Conservation (phyloP, 1,140 invertebrate genomes). For the Drosophila nebulosa region DNA sequence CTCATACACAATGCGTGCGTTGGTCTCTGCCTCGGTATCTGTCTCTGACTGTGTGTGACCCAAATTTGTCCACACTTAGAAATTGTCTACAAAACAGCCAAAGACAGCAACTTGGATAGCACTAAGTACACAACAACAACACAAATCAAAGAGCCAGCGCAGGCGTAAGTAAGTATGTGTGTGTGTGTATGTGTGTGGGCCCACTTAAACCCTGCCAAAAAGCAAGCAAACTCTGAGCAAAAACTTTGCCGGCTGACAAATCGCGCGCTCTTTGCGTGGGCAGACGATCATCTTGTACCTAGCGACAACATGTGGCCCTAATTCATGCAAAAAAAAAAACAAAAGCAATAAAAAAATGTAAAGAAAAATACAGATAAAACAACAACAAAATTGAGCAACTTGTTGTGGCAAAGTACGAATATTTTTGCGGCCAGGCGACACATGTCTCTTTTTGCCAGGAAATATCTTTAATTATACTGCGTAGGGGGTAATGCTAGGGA, state of each 20-base stretch:
- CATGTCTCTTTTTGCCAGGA: not conserved
- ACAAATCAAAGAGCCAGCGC: constrained; percentile 52
- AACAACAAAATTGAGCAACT: constrained; percentile 21
- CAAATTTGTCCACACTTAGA: constrained; percentile 76
- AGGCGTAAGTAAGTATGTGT: constrained; percentile 29
- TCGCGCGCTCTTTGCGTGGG: constrained; percentile 48
- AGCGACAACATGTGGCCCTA: constrained; percentile 51
- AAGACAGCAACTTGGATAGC: constrained; percentile 62
- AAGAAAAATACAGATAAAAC: not conserved
- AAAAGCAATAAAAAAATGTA: not conserved
- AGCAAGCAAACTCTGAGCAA: constrained; percentile 61
- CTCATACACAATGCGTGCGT: not conserved
- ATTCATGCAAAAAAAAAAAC: constrained; percentile 38
- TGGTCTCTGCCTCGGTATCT: not conserved
- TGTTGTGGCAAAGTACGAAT: constrained; percentile 13
- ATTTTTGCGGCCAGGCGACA: constrained; percentile 22
- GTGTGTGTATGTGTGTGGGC: constrained; percentile 43
- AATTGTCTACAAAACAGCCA: constrained; percentile 68
- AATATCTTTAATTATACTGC: not conserved
- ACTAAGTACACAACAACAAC: constrained; percentile 70
- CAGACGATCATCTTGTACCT: constrained; percentile 27
- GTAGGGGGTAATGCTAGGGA: not conserved
- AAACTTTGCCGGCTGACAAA: constrained; percentile 48
- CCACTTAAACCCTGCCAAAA: constrained; percentile 77
- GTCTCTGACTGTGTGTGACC: constrained; percentile 66